Percentiles rank a stretch among this genome's conserved stretches.
These are phyloP conservation scores for Sylvilagus floridanus DNA, from an alignment of 2,797 vertebrate species.

Conservation along the genomic window DNA sequence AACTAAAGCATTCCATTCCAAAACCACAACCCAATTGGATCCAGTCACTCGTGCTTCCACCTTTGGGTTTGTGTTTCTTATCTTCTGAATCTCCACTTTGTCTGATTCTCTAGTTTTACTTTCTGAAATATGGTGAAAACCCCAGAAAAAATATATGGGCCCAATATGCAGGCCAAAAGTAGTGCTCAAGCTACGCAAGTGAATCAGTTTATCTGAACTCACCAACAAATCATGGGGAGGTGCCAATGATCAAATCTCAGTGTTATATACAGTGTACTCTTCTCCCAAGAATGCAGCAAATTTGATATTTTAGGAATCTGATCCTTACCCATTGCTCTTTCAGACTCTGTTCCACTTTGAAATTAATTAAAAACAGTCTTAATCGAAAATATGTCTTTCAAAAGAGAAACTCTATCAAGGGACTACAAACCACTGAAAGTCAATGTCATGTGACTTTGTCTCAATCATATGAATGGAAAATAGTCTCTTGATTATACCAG, in stretches of 20 bases:
- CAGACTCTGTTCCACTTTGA: not conserved
- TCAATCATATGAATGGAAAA: not conserved
- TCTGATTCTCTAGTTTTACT: not conserved
- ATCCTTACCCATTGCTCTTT: not conserved
- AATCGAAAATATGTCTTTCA: not conserved
- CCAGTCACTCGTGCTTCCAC: not conserved
- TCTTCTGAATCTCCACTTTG: not conserved
- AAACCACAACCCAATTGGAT: not conserved
- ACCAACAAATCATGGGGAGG: not conserved
- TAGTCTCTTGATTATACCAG: not conserved
- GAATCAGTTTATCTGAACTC: slow-evolving; percentile 4
- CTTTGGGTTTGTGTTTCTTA: not conserved
- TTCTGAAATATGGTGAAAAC: slow-evolving; percentile 1
- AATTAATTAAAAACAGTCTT: not conserved
- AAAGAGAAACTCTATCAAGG: not conserved
- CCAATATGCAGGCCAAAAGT: not conserved
- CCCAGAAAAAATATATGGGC: not conserved
- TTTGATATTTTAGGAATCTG: not conserved
- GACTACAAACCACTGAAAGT: not conserved
- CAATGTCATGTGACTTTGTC: not conserved
- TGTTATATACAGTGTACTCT: slow-evolving; percentile 5
- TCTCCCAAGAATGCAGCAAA: not conserved
- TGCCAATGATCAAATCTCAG: not conserved
- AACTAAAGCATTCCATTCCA: not conserved
- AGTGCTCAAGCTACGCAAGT: not conserved